Base-by-base conservation (phyloP, 1,140 invertebrate species). In the Lutraria rhynchaena region DNA sequence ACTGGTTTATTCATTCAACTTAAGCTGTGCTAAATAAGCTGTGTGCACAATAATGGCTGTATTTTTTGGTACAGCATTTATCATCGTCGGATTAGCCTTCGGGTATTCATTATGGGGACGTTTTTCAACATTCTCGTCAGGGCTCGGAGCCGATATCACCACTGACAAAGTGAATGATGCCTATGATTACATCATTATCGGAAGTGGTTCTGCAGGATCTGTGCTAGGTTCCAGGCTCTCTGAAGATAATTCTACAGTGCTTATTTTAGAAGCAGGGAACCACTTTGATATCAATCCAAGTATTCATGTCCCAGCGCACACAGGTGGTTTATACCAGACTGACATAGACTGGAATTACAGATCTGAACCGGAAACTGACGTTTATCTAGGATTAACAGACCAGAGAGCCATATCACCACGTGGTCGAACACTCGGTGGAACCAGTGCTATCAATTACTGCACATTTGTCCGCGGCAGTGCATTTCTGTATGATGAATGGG, bases 371-470 rank as follows among this genome's bases (percentile, higher is more conserved):
- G 96, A 97, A 90, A 95, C 95, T 65, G 95, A 95, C 4, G 4
- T 19, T 19, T 55, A 33, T 55, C 27, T 35, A 7, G 69, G 94
- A 95, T 0, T 97, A 97, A 89, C 93, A 97, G 86, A 96, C 96
- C 95, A 95, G 96, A 37, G n/a, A 37, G 3, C 17, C 19, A 15
- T 27, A 37, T 71, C 53, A 57, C 63, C 63, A 17, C 17, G 65
- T 31, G 92, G 92, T 13, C 76, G 81, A 49, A 80, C 83, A 19
- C 53, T 90, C 0, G 97, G 97, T 0, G 98, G 97, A 0, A 96
- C 95, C 0, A 97, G 96, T 3, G 96, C 97, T 0, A 93, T 99
- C 0, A 99, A 99, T 90, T 98, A 98, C 88, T 98, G 99, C 97
- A 92, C 98, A 0, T 99, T 99, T 87, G 93, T 99, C 0, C 93